Evolutionary conservation across 2,797 vertebrate species (phyloP).

Genomic region (Syngnathus rostellatus): DNA sequence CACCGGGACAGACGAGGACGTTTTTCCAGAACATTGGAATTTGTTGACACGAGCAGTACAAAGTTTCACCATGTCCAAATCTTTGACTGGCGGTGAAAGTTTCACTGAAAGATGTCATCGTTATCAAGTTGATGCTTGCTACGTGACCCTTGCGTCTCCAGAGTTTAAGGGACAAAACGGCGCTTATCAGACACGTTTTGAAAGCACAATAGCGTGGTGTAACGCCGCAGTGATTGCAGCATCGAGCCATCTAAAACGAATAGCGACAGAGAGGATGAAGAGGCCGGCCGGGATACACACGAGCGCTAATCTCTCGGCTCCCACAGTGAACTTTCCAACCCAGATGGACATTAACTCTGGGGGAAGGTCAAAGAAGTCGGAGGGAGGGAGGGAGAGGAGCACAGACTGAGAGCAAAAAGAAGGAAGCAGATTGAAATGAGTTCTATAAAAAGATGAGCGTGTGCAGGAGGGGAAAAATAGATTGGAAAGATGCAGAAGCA

Average conservation of each 20-base stretch:
- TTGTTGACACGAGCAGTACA: neutral
- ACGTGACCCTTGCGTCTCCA: neutral
- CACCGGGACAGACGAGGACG: neutral
- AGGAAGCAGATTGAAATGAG: constrained; percentile 44
- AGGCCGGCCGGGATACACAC: constrained; percentile 29
- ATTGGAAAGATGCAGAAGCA: constrained; percentile 42
- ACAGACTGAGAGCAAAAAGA: constrained; percentile 10
- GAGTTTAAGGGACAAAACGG: neutral
- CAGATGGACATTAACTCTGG: constrained; percentile 55
- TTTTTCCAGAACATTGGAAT: neutral
- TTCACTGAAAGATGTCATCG: neutral
- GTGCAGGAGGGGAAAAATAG: constrained; percentile 25
- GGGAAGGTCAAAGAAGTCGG: constrained; percentile 27
- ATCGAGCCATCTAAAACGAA: constrained; percentile 22
- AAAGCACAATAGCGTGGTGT: neutral
- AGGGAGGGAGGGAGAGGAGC: constrained; percentile 12
- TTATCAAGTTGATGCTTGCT: neutral
- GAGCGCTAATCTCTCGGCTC: constrained; percentile 44
- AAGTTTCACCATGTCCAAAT: neutral
- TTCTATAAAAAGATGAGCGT: constrained; percentile 46
- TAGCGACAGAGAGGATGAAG: constrained; percentile 30
- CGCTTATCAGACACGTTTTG: neutral
- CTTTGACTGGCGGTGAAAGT: neutral
- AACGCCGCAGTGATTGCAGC: constrained; percentile 21
- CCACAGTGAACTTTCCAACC: constrained; percentile 39